Evolutionary conservation across 2,113 vertebrate genomes (phyloP), one percentile per base, ranked within the genome.

Genomic region (Phycodurus eques): DNA sequence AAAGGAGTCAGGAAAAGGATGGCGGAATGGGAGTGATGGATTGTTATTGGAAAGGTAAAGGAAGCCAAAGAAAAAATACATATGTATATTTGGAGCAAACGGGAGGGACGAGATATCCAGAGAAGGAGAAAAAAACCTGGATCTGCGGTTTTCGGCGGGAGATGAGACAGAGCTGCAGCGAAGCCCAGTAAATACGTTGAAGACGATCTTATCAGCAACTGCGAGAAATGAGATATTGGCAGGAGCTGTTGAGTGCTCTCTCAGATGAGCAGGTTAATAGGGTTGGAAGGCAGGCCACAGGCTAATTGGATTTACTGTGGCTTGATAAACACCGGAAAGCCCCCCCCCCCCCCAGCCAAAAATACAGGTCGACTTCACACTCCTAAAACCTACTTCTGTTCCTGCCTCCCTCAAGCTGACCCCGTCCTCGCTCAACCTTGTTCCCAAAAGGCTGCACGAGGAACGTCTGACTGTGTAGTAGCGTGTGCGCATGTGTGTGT

Each of bases 191-290:
- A 96, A 94, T 94, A 93, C 95, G 95, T 95, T 84, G 89, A 27
- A 88, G 92, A 94, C 91, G 97, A 99, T 99, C 94, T 94, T 98
- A 99, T 98, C 97, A 86, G 90, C 82, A 75, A 75, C 89, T 43
- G 89, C 86, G 87, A 96, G 95, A 96, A 97, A 98, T 98, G 95
- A 96, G 95, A 96, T 96, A 96, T 96, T 95, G 96, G 96, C 96
- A 95, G 95, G 90, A 93, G 90, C 93, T 89, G 94, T 90, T 92
- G 93, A 93, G 93, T 91, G 92, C 91, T 93, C 94, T 94, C 92
- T 91, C 93, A 94, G 95, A 95, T 92, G 94, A 95, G 95, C 95
- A 92, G 95, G 95, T 95, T 96, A 96, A 96, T 95, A 95, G 93
- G 96, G 95, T 95, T 92, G 93, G 94, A 93, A 95, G 95, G 93